phyloP scores from a whole-genome alignment of 1,140 invertebrate species.

The Bombus breviceps region DNA sequence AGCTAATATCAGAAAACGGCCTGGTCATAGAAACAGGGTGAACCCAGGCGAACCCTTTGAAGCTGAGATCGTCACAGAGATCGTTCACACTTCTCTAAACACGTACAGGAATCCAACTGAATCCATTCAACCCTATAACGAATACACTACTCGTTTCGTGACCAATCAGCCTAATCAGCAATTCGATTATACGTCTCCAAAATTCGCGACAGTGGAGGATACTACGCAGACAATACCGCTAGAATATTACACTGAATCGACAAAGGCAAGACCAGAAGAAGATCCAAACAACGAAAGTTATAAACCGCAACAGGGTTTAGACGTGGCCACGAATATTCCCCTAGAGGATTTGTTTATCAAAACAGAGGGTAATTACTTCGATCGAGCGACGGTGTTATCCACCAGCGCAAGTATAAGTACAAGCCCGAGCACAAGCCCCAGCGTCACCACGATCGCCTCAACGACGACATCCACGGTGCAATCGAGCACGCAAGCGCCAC shows the following conservation, averaged over 20 bases:
- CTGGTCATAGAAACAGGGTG: slow-evolving; percentile 57
- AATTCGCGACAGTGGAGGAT: slow-evolving; percentile 3
- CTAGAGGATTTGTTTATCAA: slow-evolving; percentile 74
- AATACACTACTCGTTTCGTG: slow-evolving; percentile 43
- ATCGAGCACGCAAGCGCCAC: slow-evolving; percentile 13
- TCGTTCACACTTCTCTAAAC: slow-evolving; percentile 27
- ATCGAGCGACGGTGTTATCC: slow-evolving; percentile 61
- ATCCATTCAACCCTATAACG: slow-evolving; percentile 30
- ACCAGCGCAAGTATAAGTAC: slow-evolving; percentile 10
- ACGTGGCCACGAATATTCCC: slow-evolving; percentile 50
- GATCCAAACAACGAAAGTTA: slow-evolving; percentile 6
- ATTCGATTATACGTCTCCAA: slow-evolving; percentile 50
- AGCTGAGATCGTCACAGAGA: slow-evolving; percentile 65
- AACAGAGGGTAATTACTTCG: slow-evolving; percentile 71
- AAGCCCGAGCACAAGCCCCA: not conserved
- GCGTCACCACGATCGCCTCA: not conserved
- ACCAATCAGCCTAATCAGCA: slow-evolving; percentile 52
- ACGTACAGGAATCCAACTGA: slow-evolving; percentile 30
- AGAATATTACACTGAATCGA: slow-evolving; percentile 63
- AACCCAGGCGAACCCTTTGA: slow-evolving; percentile 64
- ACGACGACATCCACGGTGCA: slow-evolving; percentile 56
- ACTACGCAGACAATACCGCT: slow-evolving; percentile 39
- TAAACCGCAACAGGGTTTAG: not conserved
- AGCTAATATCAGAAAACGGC: slow-evolving; percentile 61
- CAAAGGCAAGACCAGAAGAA: not conserved